phyloP scores from a whole-genome alignment of 2,797 vertebrate genomes.

The Siniperca undulata region DNA sequence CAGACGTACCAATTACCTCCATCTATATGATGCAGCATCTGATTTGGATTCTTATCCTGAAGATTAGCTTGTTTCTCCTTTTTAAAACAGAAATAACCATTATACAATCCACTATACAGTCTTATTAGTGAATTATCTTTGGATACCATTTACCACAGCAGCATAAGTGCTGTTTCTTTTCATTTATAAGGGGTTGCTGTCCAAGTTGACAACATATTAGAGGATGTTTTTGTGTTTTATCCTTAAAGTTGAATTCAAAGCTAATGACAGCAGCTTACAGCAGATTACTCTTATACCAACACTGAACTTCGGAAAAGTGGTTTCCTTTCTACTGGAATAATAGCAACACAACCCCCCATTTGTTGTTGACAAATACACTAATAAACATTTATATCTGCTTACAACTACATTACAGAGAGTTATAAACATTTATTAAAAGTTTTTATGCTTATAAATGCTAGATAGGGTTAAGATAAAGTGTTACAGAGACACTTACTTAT shows the following conservation, averaged over 20 bases:
- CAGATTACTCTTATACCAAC: neutral
- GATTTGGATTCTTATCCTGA: neutral
- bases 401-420: neutral
- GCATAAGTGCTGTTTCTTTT: neutral
- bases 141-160: neutral
- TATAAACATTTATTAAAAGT: neutral
- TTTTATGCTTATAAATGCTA: neutral
- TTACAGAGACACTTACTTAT: neutral
- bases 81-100: neutral
- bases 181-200: neutral
- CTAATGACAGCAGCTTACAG: neutral
- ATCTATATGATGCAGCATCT: conserved; percentile 18
- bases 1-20: conserved; percentile 25
- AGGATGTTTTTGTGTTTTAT: neutral
- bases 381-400: neutral
- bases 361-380: neutral
- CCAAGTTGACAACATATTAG: neutral
- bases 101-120: neutral
- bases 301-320: neutral
- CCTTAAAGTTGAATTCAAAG: neutral
- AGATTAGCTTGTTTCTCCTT: neutral
- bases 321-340: neutral
- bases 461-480: neutral
- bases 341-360: neutral
- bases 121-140: neutral